Evolutionary conservation across 2,888 invertebrate species (phyloP).

Genomic region (Sesia apiformis): DNA sequence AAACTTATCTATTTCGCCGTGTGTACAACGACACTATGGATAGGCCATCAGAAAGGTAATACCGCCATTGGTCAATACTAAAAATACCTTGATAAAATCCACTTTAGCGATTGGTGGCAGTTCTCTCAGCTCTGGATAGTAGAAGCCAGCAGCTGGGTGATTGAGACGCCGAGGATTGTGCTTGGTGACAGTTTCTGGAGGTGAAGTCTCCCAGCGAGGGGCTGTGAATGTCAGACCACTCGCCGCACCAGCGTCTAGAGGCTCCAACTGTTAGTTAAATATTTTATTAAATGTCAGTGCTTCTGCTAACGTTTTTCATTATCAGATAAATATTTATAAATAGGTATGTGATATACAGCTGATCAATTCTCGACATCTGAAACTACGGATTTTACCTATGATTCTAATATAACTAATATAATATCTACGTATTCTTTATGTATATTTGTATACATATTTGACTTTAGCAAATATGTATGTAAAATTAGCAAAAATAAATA

Average conservation of each 20-base stretch:
- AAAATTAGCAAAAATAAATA: too few relatives aligned
- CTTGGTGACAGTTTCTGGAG: slow-evolving; percentile 85
- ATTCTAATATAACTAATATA: too few relatives aligned
- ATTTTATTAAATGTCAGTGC: neutral
- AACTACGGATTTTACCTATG: too few relatives aligned
- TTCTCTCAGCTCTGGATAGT: slow-evolving; percentile 87
- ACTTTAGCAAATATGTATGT: too few relatives aligned
- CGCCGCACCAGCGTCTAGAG: slow-evolving; percentile 93
- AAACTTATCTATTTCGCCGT: too few relatives aligned
- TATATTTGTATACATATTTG: too few relatives aligned
- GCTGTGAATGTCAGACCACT: slow-evolving; percentile 95
- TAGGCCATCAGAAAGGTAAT: too few relatives aligned
- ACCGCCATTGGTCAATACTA: too few relatives aligned
- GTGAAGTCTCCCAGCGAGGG: slow-evolving; percentile 92
- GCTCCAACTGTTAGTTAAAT: slow-evolving; percentile 77
- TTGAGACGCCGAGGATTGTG: slow-evolving; percentile 87
- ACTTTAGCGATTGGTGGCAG: slow-evolving; percentile 91
- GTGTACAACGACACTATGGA: too few relatives aligned
- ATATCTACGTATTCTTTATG: too few relatives aligned
- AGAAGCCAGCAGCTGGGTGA: slow-evolving; percentile 93
- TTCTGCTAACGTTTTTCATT: neutral
- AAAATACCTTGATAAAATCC: slow-evolving; percentile 85
- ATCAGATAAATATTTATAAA: neutral
- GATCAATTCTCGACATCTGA: too few relatives aligned
- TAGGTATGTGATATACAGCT: neutral